A percentile compares a stretch with the other conserved stretches of the same genome.
Conservation (phyloP, 2,888 invertebrate genomes). For the Mesorhabditis sp. region DNA sequence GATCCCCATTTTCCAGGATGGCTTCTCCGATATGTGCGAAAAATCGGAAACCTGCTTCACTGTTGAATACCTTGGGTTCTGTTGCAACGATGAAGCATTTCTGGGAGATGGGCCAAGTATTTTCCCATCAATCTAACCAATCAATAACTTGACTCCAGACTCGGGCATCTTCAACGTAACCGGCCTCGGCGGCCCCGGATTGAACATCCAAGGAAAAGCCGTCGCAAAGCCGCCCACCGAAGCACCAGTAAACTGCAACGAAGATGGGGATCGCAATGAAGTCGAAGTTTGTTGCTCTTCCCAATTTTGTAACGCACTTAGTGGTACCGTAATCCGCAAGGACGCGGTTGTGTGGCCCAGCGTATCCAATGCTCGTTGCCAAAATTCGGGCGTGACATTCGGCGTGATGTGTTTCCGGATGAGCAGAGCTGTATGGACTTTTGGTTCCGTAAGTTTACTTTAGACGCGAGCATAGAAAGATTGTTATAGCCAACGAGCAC, state of each 20-base stretch:
- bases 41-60: not conserved
- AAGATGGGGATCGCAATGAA: conserved; percentile 1
- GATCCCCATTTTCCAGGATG: not conserved
- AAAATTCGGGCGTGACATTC: not conserved
- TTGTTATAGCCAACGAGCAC: not conserved
- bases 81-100: conserved; percentile 4
- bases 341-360: not conserved
- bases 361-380: conserved; percentile 2
- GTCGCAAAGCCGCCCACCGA: not conserved
- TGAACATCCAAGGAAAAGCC: not conserved
- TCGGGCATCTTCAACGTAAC: not conserved
- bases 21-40: conserved; percentile 3
- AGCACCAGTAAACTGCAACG: conserved; percentile 6
- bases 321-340: conserved; percentile 3
- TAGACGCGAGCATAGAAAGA: too few relatives aligned
- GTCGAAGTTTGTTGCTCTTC: not conserved
- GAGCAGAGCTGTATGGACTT: conserved; percentile 6
- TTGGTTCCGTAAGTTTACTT: not conserved
- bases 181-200: not conserved
- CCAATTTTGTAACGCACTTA: not conserved
- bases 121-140: not conserved
- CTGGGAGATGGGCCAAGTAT: conserved; percentile 1
- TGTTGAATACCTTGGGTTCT: not conserved
- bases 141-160: not conserved
- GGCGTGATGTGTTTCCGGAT: not conserved